Percentiles rank a stretch among this genome's conserved stretches.
phyloP scores from a whole-genome alignment of 2,888 invertebrate genomes.

The Cylloceria caligata region DNA sequence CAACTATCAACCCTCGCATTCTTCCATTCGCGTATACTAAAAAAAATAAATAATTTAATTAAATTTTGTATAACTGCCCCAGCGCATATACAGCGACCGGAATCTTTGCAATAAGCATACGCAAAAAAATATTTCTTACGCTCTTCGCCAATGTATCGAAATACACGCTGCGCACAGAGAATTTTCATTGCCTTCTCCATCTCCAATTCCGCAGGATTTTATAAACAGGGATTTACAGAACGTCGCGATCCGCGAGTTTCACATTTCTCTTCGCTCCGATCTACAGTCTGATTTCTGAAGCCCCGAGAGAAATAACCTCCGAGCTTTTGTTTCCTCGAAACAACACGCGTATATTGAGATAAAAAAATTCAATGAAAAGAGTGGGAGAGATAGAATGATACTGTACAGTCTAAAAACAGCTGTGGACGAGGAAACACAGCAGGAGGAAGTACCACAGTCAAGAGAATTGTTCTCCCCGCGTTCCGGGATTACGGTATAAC shows the following conservation, averaged over 20 bases:
- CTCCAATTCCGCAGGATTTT: neutral
- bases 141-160: neutral
- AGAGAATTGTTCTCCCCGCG: conserved; percentile 25
- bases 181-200: neutral
- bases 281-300: conserved; percentile 4
- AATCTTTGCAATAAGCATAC: neutral
- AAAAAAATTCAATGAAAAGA: too few species aligned
- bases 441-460: neutral
- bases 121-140: neutral
- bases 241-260: neutral
- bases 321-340: conserved; percentile 23
- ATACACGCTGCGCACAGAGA: neutral
- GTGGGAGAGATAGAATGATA: neutral
- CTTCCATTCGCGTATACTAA: too few species aligned
- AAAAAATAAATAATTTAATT: too few species aligned
- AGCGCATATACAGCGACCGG: neutral
- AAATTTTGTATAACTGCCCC: too few species aligned
- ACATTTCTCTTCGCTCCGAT: neutral
- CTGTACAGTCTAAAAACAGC: neutral
- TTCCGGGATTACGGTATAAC: conserved; percentile 20
- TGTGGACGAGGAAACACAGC: neutral
- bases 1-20: too few species aligned
- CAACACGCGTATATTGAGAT: neutral
- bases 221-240: neutral
- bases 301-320: conserved; percentile 12